Conservation (phyloP, 2,113 vertebrate species). For the Azemiops feae region DNA sequence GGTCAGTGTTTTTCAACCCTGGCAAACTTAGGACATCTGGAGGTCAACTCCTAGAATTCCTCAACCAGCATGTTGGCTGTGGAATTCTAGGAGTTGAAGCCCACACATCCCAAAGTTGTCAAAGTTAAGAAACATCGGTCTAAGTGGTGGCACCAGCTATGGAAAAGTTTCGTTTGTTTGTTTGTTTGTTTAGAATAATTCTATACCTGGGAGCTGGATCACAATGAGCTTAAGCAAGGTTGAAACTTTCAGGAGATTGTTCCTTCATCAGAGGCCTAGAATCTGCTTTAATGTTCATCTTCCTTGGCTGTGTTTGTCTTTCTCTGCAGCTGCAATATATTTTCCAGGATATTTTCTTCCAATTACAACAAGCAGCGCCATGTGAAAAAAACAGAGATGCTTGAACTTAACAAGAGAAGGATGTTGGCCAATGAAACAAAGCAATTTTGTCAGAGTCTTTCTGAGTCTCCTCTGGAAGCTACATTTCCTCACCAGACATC, state of each 20-base stretch:
- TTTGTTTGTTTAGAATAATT: not conserved
- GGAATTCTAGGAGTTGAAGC: not conserved
- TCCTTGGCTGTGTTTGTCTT: too few species aligned
- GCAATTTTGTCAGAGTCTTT: not conserved
- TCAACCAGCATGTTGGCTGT: not conserved
- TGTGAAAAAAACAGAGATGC: not conserved
- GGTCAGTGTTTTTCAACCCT: too few species aligned
- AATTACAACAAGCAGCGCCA: not conserved
- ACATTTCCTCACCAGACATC: not conserved
- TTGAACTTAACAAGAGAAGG: not conserved
- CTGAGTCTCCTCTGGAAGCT: conserved; percentile 22
- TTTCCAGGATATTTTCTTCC: not conserved
- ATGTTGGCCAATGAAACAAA: not conserved
- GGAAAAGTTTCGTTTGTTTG: not conserved
- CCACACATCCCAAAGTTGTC: not conserved
- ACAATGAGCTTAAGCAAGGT: not conserved
- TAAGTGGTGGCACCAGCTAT: not conserved
- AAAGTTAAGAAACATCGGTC: not conserved
- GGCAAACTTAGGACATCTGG: too few species aligned
- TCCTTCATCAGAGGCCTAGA: not conserved
- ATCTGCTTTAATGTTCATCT: not conserved
- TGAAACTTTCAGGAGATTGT: not conserved
- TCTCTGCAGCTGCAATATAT: not conserved
- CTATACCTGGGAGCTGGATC: not conserved
- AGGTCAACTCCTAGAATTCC: not conserved